phyloP scores from a whole-genome alignment of 2,888 invertebrate genomes.

The Rhagonycha fulva region DNA sequence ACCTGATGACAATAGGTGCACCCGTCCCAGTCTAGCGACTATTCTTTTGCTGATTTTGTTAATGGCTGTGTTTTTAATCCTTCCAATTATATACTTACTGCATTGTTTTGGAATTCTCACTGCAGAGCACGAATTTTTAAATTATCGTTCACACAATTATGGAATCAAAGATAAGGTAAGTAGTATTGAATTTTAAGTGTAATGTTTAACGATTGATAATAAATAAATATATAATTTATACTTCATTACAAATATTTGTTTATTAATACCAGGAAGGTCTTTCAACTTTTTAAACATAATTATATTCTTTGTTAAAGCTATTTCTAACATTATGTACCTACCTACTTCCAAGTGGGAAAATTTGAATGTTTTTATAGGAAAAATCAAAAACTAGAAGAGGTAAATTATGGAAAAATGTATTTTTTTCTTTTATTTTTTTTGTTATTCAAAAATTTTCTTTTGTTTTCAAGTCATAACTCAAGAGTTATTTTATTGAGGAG shows the following conservation, averaged over 20 bases:
- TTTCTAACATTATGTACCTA: too few relatives aligned
- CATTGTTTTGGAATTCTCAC: constrained; percentile 53
- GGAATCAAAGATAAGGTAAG: constrained; percentile 38
- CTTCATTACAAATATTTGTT: neutral
- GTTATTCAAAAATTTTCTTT: too few relatives aligned
- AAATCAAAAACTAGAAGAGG: too few relatives aligned
- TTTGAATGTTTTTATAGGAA: too few relatives aligned
- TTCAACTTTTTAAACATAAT: neutral
- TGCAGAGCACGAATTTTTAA: constrained; percentile 29
- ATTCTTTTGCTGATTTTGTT: constrained; percentile 49
- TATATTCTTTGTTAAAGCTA: too few relatives aligned
- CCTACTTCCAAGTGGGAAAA: too few relatives aligned
- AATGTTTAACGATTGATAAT: neutral
- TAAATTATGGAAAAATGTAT: too few relatives aligned
- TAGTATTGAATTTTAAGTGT: neutral
- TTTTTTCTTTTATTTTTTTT: too few relatives aligned
- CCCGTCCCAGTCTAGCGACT: constrained; percentile 49
- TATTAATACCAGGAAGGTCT: neutral
- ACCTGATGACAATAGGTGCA: constrained; percentile 35
- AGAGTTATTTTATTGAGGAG: too few relatives aligned
- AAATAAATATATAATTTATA: neutral
- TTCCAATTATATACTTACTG: constrained; percentile 52
- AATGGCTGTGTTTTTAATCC: constrained; percentile 52
- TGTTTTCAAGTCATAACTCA: too few relatives aligned
- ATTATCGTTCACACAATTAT: constrained; percentile 30